Conservation (phyloP, 1,140 invertebrate species). For the Drosophila asahinai region DNA sequence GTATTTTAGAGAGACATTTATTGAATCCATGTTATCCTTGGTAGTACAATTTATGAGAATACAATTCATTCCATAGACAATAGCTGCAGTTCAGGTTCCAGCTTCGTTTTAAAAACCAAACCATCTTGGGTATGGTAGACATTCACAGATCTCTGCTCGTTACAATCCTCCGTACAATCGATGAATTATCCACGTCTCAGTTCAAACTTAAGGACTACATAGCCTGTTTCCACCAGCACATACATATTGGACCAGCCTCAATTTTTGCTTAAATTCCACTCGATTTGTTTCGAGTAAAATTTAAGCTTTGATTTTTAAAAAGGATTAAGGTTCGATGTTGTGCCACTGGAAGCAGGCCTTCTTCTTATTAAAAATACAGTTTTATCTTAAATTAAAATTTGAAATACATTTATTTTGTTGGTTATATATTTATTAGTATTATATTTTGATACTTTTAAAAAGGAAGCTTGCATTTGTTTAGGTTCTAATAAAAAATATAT, state of each 20-base stretch:
- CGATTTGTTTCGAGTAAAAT: not conserved
- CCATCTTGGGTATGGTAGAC: not conserved
- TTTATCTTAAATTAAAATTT: not conserved
- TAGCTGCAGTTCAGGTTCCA: not conserved
- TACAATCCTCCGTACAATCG: not conserved
- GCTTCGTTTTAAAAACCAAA: too few species aligned
- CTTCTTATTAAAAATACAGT: not conserved
- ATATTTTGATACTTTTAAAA: too few species aligned
- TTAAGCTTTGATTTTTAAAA: not conserved
- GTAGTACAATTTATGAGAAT: constrained; percentile 1
- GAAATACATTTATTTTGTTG: not conserved
- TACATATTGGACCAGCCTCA: not conserved
- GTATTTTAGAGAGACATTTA: constrained; percentile 3
- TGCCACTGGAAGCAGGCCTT: not conserved
- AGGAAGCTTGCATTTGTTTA: not conserved
- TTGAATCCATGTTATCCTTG: constrained; percentile 14
- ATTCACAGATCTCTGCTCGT: not conserved
- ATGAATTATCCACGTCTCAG: not conserved
- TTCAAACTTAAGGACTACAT: not conserved
- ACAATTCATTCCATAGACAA: constrained; percentile 6
- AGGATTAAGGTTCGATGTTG: not conserved
- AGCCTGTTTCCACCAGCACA: not conserved
- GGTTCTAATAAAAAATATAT: too few species aligned
- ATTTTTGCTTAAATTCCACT: constrained; percentile 2
- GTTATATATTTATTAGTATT: not conserved